phyloP scores from a whole-genome alignment of 2,113 vertebrate genomes.

The Microcebus tavaratra region DNA sequence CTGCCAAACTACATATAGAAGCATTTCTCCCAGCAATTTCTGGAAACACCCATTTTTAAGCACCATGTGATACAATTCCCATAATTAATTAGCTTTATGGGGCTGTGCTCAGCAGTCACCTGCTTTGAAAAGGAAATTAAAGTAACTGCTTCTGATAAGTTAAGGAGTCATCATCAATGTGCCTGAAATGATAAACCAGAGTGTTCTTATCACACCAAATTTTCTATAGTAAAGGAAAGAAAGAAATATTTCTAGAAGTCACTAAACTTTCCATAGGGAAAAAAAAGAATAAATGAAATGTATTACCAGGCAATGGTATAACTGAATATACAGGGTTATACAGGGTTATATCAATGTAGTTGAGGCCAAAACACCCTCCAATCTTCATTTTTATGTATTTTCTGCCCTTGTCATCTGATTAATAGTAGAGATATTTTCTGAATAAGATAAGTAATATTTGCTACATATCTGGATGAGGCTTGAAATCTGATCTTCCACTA shows the following conservation, averaged over 20 bases:
- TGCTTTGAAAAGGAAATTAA: slow-evolving; percentile 47
- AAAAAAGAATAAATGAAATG: neutral
- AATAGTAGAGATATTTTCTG: neutral
- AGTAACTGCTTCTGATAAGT: neutral
- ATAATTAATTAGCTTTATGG: slow-evolving; percentile 21
- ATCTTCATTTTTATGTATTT: neutral
- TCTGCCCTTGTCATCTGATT: neutral
- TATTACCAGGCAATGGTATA: neutral
- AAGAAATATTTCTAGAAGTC: neutral
- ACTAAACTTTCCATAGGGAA: neutral
- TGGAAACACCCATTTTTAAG: slow-evolving; percentile 8
- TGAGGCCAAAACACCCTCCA: neutral
- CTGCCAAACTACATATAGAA: neutral
- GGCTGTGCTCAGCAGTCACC: neutral
- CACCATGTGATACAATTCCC: neutral
- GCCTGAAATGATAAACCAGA: neutral
- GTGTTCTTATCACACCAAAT: neutral
- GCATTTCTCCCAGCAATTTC: neutral
- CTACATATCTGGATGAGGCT: neutral
- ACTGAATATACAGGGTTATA: neutral
- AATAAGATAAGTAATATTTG: neutral
- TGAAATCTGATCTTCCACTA: neutral
- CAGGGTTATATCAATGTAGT: neutral
- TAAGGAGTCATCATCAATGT: neutral
- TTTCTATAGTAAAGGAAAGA: neutral